Evolutionary conservation across 1,140 invertebrate species (phyloP).

Genomic region (Probaryconus sp.): DNA sequence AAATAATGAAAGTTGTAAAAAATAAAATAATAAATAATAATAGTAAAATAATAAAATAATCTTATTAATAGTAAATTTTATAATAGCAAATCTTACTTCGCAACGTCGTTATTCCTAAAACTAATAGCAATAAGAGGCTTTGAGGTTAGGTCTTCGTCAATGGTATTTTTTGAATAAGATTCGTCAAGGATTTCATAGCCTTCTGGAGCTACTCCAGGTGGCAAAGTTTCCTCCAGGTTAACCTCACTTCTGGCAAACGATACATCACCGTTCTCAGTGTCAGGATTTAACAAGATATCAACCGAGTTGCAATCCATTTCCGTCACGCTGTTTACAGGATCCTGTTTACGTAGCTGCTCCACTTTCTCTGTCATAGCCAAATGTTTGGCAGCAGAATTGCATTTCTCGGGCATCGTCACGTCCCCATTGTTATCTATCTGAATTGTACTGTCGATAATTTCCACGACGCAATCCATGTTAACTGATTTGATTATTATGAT

Average conservation of each 20-base stretch:
- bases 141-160: background rate
- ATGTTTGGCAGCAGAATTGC: slow-evolving; percentile 6
- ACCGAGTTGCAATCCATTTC: too few species aligned
- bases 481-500: background rate
- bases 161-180: slow-evolving; percentile 20
- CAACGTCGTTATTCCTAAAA: slow-evolving; percentile 66
- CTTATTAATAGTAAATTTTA: background rate
- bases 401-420: slow-evolving; percentile 13
- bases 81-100: slow-evolving; percentile 58
- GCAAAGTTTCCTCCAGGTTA: slow-evolving; percentile 59
- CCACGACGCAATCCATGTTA: too few species aligned
- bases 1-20: too few species aligned
- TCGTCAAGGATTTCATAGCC: slow-evolving; percentile 66
- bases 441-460: slow-evolving; percentile 16
- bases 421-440: background rate
- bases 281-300: too few species aligned
- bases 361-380: background rate
- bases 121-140: slow-evolving; percentile 61
- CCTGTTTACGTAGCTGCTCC: too few species aligned
- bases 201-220: slow-evolving; percentile 59
- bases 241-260: background rate
- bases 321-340: too few species aligned
- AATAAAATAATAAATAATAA: slow-evolving; percentile 13
- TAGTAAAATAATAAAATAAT: slow-evolving; percentile 16
- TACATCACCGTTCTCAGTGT: background rate